Conservation (phyloP, 2,797 vertebrate species). For the Eutrigla gurnardus region DNA sequence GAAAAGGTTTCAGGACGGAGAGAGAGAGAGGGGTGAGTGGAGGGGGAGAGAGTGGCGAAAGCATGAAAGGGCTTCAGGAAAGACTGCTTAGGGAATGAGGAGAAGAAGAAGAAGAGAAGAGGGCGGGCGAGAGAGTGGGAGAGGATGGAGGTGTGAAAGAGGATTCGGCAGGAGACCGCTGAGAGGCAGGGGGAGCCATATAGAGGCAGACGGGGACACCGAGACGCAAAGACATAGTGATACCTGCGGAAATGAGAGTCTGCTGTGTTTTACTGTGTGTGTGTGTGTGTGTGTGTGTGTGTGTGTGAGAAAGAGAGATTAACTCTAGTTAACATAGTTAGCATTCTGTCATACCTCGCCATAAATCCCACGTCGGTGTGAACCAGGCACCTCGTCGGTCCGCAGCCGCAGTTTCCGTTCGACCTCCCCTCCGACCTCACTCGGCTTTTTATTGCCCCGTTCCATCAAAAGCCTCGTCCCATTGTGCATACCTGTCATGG, state of each 20-base stretch:
- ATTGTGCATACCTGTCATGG: conserved; percentile 26
- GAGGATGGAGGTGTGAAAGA: conserved; percentile 50
- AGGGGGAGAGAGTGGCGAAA: conserved; percentile 26
- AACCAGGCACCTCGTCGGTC: conserved; percentile 23
- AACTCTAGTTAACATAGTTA: neutral
- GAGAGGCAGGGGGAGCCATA: conserved; percentile 23
- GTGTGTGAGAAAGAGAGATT: conserved; percentile 6
- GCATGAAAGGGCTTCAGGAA: conserved; percentile 45
- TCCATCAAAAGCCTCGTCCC: conserved; percentile 49
- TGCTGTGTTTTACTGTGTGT: conserved; percentile 18
- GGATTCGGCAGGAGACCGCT: conserved; percentile 37
- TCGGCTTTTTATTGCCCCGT: conserved; percentile 61
- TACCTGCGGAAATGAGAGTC: conserved; percentile 45
- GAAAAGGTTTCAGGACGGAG: conserved; percentile 50
- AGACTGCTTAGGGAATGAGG: conserved; percentile 49
- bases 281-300: conserved; percentile 17
- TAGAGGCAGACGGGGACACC: conserved; percentile 29
- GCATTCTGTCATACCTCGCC: conserved; percentile 2
- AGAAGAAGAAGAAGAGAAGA: conserved; percentile 18
- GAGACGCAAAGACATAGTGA: conserved; percentile 27
- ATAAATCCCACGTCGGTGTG: conserved; percentile 46
- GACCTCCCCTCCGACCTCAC: conserved; percentile 61
- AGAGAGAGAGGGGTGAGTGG: conserved; percentile 32
- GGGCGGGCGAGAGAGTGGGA: conserved; percentile 9
- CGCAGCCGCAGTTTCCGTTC: conserved; percentile 56